Percentiles rank a stretch among this genome's conserved stretches.
Evolutionary conservation across 2,888 invertebrate genomes (phyloP).

Genomic region (Tillus elongatus): DNA sequence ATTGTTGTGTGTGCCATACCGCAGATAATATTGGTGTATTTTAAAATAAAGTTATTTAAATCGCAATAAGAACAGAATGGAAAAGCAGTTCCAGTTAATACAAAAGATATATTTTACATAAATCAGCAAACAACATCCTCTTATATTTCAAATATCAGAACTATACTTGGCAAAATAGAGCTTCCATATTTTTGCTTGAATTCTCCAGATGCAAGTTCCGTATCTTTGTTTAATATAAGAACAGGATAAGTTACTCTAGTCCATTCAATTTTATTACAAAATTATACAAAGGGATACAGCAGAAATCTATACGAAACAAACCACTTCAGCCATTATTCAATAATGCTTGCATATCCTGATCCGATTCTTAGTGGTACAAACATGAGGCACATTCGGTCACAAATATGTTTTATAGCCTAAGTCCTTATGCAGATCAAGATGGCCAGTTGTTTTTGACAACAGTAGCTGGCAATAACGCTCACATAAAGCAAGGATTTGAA

Average conservation of each 20-base stretch:
- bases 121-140: no score
- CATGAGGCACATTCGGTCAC: neutral
- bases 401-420: neutral
- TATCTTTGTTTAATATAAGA: neutral
- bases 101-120: no score
- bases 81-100: no score
- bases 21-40: no score
- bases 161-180: no score
- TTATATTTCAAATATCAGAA: no score
- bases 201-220: no score
- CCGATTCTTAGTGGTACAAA: neutral
- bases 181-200: no score
- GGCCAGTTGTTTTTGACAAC: constrained; percentile 40
- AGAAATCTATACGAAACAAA: no score
- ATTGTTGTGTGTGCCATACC: no score
- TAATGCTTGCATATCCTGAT: neutral
- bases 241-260: neutral
- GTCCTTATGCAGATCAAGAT: neutral
- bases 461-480: constrained; percentile 39
- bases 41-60: no score
- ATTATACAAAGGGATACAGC: constrained; percentile 3
- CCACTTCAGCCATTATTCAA: neutral
- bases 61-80: no score
- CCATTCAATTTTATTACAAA: neutral
- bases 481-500: constrained; percentile 38